Percentiles rank a stretch among this genome's conserved stretches.
These are phyloP conservation scores for Galeopsomyia nigrocyanea DNA, from an alignment of 2,888 invertebrate species.

Conservation along the genomic window DNA sequence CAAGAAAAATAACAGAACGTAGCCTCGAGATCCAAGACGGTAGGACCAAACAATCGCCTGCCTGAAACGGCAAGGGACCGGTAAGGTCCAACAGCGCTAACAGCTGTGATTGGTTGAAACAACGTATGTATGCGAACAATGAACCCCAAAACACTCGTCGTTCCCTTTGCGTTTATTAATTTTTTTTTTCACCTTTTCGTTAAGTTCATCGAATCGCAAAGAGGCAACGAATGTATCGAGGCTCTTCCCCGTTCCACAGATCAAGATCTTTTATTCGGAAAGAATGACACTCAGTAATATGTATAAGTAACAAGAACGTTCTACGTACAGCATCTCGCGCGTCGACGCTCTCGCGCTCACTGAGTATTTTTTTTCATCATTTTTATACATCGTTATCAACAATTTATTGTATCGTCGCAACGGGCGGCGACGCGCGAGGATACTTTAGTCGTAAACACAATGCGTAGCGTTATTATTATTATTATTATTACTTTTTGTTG, in stretches of 20 bases:
- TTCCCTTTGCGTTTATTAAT: not conserved
- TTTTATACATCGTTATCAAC: not conserved
- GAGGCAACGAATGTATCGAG: slow-evolving; percentile 48
- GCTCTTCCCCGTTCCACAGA: slow-evolving; percentile 61
- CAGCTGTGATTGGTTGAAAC: slow-evolving; percentile 70
- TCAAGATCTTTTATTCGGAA: slow-evolving; percentile 61
- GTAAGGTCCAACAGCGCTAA: slow-evolving; percentile 68
- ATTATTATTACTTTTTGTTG: not conserved
- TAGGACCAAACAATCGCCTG: slow-evolving; percentile 70
- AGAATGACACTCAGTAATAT: slow-evolving; percentile 61
- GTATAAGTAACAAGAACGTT: slow-evolving; percentile 66
- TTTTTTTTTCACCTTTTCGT: not conserved
- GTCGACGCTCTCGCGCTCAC: slow-evolving; percentile 33
- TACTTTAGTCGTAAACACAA: too few relatives aligned
- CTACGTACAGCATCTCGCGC: slow-evolving; percentile 59
- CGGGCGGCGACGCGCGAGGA: too few relatives aligned
- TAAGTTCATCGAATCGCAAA: slow-evolving; percentile 21
- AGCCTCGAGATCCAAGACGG: slow-evolving; percentile 63
- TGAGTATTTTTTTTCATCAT: not conserved
- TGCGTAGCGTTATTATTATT: not conserved
- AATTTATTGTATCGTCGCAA: too few relatives aligned
- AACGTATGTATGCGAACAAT: slow-evolving; percentile 59
- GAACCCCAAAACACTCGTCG: slow-evolving; percentile 5
- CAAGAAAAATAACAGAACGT: not conserved
- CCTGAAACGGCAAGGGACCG: slow-evolving; percentile 67